These are phyloP conservation scores for Hybognathus amarus DNA, from an alignment of 2,797 vertebrate genomes.

Conservation along the genomic window DNA sequence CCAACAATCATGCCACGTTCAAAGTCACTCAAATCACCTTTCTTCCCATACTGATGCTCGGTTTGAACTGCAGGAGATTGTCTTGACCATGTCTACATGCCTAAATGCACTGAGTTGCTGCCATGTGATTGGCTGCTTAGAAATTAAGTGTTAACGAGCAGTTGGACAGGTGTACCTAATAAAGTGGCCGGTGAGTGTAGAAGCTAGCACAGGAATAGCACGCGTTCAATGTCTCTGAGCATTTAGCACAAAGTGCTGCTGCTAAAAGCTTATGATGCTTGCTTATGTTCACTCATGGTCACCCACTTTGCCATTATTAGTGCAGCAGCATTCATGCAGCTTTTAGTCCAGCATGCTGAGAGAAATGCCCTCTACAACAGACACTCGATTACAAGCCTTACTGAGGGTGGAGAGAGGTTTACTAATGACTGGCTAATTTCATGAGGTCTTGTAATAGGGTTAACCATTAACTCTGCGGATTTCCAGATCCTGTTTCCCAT, in stretches of 20 bases:
- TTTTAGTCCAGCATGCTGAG: slow-evolving; percentile 6
- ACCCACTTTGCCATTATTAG: slow-evolving; percentile 1
- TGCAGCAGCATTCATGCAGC: background rate
- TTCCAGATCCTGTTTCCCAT: background rate
- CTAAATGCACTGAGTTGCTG: too few relatives aligned
- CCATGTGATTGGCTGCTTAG: too few relatives aligned
- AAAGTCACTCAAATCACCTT: too few relatives aligned
- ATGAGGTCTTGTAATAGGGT: slow-evolving; percentile 2
- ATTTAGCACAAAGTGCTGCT: background rate
- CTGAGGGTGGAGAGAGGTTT: background rate
- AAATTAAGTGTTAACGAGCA: too few relatives aligned
- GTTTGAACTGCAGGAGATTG: too few relatives aligned
- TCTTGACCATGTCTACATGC: too few relatives aligned
- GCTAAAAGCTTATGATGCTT: background rate
- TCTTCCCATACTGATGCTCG: too few relatives aligned
- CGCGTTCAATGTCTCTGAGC: background rate
- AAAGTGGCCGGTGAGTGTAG: too few relatives aligned
- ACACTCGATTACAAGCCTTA: background rate
- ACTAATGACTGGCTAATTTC: slow-evolving; percentile 10
- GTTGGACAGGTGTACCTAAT: too few relatives aligned
- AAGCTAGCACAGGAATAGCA: slow-evolving; percentile 14
- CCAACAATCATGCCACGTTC: too few relatives aligned
- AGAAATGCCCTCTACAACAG: slow-evolving; percentile 21
- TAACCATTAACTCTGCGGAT: slow-evolving; percentile 57
- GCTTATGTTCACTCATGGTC: background rate